Evolutionary conservation across 1,140 invertebrate genomes (phyloP).

Genomic region (Drosophila navojoa): DNA sequence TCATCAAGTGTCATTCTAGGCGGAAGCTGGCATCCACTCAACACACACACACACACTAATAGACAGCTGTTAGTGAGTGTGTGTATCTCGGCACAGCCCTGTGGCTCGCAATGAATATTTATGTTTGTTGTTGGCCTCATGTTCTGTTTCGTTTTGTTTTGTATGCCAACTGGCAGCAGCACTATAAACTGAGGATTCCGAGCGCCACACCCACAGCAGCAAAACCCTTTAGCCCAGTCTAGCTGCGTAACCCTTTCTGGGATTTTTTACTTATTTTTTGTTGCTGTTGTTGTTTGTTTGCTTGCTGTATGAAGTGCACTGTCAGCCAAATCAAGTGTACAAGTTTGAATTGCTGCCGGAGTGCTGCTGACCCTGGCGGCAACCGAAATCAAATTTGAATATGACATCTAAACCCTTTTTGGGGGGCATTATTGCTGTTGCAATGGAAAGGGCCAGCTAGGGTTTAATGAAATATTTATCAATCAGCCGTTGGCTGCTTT

Average conservation of each 20-base stretch:
- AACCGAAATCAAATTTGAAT: slow-evolving; percentile 45
- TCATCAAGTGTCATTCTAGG: slow-evolving; percentile 81
- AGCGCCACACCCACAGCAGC: slow-evolving; percentile 5
- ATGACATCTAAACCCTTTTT: slow-evolving; percentile 18
- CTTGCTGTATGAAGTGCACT: slow-evolving; percentile 46
- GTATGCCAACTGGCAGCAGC: slow-evolving; percentile 33
- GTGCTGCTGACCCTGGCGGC: slow-evolving; percentile 17
- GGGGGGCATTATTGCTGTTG: no score
- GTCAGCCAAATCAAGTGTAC: slow-evolving; percentile 69
- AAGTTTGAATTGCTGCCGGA: slow-evolving; percentile 62
- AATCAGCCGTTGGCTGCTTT: no score
- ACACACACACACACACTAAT: slow-evolving; percentile 31
- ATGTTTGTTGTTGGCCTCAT: slow-evolving; percentile 65
- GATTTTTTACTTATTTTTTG: background rate
- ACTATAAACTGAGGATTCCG: slow-evolving; percentile 31
- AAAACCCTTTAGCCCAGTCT: background rate
- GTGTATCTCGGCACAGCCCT: slow-evolving; percentile 23
- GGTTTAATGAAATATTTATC: no score
- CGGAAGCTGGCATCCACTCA: slow-evolving; percentile 70
- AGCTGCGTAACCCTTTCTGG: background rate
- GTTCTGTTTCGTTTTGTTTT: slow-evolving; percentile 69
- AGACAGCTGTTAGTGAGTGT: slow-evolving; percentile 44
- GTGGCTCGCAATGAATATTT: slow-evolving; percentile 73
- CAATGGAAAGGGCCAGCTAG: no score
- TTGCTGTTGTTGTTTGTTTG: slow-evolving; percentile 15